phyloP scores from a whole-genome alignment of 2,888 invertebrate species.

The Drosophila greeni region DNA sequence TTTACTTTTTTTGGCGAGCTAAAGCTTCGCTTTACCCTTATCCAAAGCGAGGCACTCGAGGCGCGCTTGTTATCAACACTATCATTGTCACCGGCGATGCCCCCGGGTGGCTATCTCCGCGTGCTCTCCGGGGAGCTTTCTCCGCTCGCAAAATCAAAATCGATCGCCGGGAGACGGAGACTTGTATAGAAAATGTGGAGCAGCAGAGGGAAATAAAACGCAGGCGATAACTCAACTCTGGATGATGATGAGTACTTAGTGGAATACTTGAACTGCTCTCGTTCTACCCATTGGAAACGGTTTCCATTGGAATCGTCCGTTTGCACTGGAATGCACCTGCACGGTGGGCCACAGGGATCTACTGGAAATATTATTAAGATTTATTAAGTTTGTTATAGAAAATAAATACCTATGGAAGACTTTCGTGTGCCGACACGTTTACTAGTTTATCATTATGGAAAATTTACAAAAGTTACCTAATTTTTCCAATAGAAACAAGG shows the following conservation, averaged over 20 bases:
- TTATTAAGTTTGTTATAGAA: too few relatives aligned
- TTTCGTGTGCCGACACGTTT: not conserved
- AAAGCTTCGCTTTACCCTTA: slow-evolving; percentile 21
- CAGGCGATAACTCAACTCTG: slow-evolving; percentile 52
- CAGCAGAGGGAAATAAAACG: slow-evolving; percentile 33
- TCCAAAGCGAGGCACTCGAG: slow-evolving; percentile 26
- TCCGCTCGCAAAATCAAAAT: slow-evolving; percentile 29
- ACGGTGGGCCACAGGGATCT: slow-evolving; percentile 12
- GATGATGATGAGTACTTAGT: slow-evolving; percentile 32
- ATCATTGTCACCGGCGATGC: slow-evolving; percentile 28
- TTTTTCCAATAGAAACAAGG: not conserved
- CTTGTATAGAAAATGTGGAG: slow-evolving; percentile 11
- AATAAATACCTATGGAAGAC: not conserved
- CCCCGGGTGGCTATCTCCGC: slow-evolving; percentile 8
- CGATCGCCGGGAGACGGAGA: slow-evolving; percentile 16
- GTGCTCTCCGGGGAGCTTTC: slow-evolving; percentile 28
- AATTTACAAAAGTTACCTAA: not conserved
- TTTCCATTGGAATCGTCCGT: slow-evolving; percentile 1
- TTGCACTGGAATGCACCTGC: slow-evolving; percentile 11
- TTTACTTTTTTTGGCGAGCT: slow-evolving; percentile 29
- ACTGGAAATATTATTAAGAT: too few relatives aligned
- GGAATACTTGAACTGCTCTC: slow-evolving; percentile 27
- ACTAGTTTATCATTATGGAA: not conserved
- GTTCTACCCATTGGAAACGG: not conserved
- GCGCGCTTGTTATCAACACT: slow-evolving; percentile 27